These are phyloP conservation scores for Caranx melampygus DNA, from an alignment of 2,113 vertebrate genomes.

Conservation along the genomic window DNA sequence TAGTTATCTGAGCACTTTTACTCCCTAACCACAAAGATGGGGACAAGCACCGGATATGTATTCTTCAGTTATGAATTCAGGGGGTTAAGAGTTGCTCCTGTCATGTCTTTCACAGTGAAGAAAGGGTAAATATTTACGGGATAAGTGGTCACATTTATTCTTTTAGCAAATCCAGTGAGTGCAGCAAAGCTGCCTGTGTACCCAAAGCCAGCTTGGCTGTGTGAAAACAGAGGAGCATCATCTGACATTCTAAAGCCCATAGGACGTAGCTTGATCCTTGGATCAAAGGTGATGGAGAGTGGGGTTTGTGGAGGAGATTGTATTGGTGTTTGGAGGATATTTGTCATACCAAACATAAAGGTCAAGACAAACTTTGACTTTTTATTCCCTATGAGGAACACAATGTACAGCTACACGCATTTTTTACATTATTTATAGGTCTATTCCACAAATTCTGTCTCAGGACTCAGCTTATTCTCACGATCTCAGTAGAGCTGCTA, in stretches of 20 bases:
- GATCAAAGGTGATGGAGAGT: constrained; percentile 51
- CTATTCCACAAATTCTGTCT: constrained; percentile 1
- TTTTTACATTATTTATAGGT: constrained; percentile 1
- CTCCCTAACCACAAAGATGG: neutral
- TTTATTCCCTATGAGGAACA: constrained; percentile 6
- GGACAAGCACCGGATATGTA: constrained; percentile 6
- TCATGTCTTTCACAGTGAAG: constrained; percentile 7
- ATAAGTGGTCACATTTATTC: constrained; percentile 26
- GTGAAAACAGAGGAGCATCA: constrained; percentile 36
- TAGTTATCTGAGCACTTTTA: neutral
- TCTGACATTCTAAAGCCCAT: constrained; percentile 29
- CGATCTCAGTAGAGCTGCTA: neutral
- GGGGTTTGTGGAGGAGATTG: neutral
- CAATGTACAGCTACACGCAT: neutral
- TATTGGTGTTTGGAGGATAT: neutral
- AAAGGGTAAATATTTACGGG: constrained; percentile 36
- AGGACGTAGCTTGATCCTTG: constrained; percentile 44
- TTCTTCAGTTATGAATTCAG: constrained; percentile 4
- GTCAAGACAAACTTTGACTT: neutral
- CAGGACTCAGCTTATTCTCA: neutral
- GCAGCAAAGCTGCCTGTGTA: constrained; percentile 32
- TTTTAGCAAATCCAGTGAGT: constrained; percentile 28
- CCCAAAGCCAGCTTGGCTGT: constrained; percentile 37
- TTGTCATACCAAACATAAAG: constrained; percentile 2
- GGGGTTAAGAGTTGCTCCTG: neutral